phyloP scores from a whole-genome alignment of 2,888 invertebrate genomes.

The Mesochorus sp. region DNA sequence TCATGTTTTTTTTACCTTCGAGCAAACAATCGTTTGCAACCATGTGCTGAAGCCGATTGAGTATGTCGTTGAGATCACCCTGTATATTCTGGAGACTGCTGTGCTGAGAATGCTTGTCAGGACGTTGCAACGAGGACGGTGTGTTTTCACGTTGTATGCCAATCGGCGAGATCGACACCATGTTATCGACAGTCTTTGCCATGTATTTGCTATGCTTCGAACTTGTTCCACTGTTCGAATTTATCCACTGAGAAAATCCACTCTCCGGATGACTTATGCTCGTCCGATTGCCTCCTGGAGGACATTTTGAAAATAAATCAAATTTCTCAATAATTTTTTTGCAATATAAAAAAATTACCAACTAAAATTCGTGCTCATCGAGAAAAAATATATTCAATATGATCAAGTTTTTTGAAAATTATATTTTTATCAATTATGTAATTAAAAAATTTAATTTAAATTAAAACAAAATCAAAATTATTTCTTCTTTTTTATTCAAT shows the following conservation, averaged over 20 bases:
- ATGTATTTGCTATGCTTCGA: conserved; percentile 66
- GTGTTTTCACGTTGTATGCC: conserved; percentile 75
- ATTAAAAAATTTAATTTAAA: too few relatives aligned
- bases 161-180: conserved; percentile 70
- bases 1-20: conserved; percentile 86
- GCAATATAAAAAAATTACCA: background rate
- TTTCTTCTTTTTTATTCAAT: too few relatives aligned
- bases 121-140: conserved; percentile 77
- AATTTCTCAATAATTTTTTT: conserved; percentile 59
- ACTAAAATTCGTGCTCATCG: too few relatives aligned
- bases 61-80: conserved; percentile 87
- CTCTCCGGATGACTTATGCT: conserved; percentile 72
- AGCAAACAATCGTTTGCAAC: conserved; percentile 87
- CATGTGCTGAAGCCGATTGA: conserved; percentile 88
- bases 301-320: too few relatives aligned
- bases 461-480: too few relatives aligned
- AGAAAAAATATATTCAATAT: too few relatives aligned
- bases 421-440: too few relatives aligned
- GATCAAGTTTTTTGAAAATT: too few relatives aligned
- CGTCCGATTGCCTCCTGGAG: conserved; percentile 74
- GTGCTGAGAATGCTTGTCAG: conserved; percentile 79
- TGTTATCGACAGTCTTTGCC: conserved; percentile 37
- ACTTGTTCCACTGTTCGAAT: conserved; percentile 64
- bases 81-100: conserved; percentile 83
- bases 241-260: conserved; percentile 80